phyloP scores from a whole-genome alignment of 2,888 invertebrate genomes.

The Tineola bisselliella region DNA sequence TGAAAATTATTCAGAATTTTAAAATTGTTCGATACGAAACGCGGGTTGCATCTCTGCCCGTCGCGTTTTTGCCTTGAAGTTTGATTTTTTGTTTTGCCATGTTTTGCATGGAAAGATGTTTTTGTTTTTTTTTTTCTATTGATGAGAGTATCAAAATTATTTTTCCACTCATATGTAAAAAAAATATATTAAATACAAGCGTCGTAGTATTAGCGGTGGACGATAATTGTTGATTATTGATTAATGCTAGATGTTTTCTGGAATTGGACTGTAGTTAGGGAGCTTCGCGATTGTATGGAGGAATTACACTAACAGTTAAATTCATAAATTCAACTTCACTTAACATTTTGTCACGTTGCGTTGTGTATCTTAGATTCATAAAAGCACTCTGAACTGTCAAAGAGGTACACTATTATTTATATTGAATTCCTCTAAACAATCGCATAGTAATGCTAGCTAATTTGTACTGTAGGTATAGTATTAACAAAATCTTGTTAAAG shows the following conservation, averaged over 20 bases:
- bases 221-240: conserved; percentile 68
- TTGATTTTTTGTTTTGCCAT: conserved; percentile 4
- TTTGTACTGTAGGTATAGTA: too few species aligned
- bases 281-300: conserved; percentile 12
- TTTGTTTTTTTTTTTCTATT: conserved; percentile 46
- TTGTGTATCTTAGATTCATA: too few species aligned
- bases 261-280: conserved; percentile 46
- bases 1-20: not conserved
- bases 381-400: too few species aligned
- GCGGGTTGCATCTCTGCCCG: not conserved
- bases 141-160: conserved; percentile 50
- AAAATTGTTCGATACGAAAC: not conserved
- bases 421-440: too few species aligned
- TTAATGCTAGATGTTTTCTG: conserved; percentile 62
- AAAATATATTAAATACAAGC: too few species aligned
- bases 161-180: conserved; percentile 54
- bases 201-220: conserved; percentile 61
- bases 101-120: not conserved
- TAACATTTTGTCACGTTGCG: too few species aligned
- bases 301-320: too few species aligned
- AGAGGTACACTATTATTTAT: too few species aligned
- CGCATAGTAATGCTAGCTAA: too few species aligned
- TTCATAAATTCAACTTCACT: too few species aligned
- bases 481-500: too few species aligned
- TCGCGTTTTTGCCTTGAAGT: conserved; percentile 1